Evolutionary conservation across 2,797 vertebrate species (phyloP), one percentile per base, ranked within the genome.

Genomic region (Hylomyscus alleni): DNA sequence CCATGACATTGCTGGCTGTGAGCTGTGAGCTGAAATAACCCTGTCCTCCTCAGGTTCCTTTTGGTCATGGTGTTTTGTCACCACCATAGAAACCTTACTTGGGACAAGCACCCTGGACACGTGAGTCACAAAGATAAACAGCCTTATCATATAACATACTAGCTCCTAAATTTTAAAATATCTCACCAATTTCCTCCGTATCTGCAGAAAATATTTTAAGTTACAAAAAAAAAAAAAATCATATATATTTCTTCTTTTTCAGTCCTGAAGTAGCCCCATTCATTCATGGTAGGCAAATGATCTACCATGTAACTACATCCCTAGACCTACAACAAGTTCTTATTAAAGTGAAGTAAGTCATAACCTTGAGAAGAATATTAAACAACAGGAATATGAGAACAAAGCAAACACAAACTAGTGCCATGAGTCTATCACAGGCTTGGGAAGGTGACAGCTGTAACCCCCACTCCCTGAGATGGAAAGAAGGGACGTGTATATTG

Each of bases 291-390:
- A 65, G 81, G 69, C 3, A 78, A 24, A 47, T 11, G 14, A 44
- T 69, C 58, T 54, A 86, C 58, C 47, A 86, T 8, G 24, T n/a
- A 50, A 34, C 31, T 60, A 47, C 15, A 78, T 67, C 34, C 31
- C 52, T 11, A 56, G 31, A 56, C 19, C 81, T 78, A 89, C 29
- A 95, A 92, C 15, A 89, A 81, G 26, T 54, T 69, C 89, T 62
- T 44, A 89, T 19, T 78, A 93, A 92, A 93, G 75, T 95, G 29
- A 89, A 94, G 73, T 65, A 77, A 95, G 56, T 40, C 93, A 95
- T 20, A 50, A 90, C 34, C 81, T 67, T 56, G 73, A 91, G 58
- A 81, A 84, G 8, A 22, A 85, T 84, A 76, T 22, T 65, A 13
- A 54, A 54, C 44, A 60, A 81, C 44, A 44, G 84, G 62, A 87